phyloP scores from a whole-genome alignment of 2,797 vertebrate species.

The Poeciliopsis infans region DNA sequence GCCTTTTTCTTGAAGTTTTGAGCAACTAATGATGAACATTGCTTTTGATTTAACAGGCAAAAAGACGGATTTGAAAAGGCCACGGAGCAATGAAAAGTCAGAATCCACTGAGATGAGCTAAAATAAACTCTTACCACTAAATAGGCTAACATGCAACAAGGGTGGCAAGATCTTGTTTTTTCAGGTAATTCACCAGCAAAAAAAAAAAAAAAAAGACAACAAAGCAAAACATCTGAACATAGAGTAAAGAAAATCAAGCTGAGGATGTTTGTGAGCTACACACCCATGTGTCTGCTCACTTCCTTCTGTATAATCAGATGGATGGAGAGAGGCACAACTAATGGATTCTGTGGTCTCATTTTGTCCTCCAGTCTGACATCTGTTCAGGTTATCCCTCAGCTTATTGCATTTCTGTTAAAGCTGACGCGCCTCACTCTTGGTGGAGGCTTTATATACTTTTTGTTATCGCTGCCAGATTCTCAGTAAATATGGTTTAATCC shows the following conservation, averaged over 20 bases:
- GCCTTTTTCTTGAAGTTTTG: constrained; percentile 35
- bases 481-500: constrained; percentile 39
- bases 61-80: constrained; percentile 8
- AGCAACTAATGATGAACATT: constrained; percentile 29
- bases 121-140: neutral
- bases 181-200: neutral
- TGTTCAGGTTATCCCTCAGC: constrained; percentile 40
- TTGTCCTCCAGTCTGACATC: constrained; percentile 48
- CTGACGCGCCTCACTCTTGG: constrained; percentile 14
- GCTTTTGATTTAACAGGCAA: constrained; percentile 21
- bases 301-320: constrained; percentile 28
- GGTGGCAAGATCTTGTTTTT: neutral
- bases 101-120: neutral
- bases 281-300: constrained; percentile 12
- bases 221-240: neutral
- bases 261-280: neutral
- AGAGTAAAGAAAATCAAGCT: neutral
- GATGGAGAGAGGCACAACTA: constrained; percentile 11
- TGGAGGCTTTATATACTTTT: constrained; percentile 13
- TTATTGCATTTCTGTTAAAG: constrained; percentile 38
- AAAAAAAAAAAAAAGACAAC: neutral
- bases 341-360: constrained; percentile 28
- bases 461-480: constrained; percentile 25
- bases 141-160: neutral
- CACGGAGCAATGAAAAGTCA: neutral